Evolutionary conservation across 2,888 invertebrate species (phyloP).

Genomic region (Teleogryllus oceanicus): DNA sequence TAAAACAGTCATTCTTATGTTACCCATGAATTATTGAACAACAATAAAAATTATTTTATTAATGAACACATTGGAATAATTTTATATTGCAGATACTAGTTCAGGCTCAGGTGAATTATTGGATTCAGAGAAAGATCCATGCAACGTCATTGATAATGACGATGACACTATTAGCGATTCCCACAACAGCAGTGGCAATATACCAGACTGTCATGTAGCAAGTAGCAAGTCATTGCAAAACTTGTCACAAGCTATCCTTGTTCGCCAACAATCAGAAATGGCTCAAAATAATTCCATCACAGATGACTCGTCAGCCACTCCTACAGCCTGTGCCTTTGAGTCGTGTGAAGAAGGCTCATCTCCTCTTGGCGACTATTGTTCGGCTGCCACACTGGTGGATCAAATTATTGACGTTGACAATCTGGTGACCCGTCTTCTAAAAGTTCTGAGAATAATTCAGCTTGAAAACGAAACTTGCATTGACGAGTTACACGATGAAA

Average conservation of each 20-base stretch:
- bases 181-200: conserved; percentile 20
- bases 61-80: too few relatives aligned
- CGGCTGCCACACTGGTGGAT: conserved; percentile 61
- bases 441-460: conserved; percentile 68
- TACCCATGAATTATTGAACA: too few relatives aligned
- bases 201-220: conserved; percentile 34
- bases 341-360: conserved; percentile 47
- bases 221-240: conserved; percentile 70
- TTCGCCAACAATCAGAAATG: conserved; percentile 56
- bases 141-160: conserved; percentile 42
- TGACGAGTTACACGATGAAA: conserved; percentile 38
- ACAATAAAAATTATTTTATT: too few relatives aligned
- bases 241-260: conserved; percentile 71
- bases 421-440: conserved; percentile 67
- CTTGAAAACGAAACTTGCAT: conserved; percentile 66
- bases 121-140: conserved; percentile 79
- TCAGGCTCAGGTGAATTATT: conserved; percentile 72
- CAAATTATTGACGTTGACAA: conserved; percentile 74
- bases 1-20: too few relatives aligned
- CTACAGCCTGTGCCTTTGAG: too few relatives aligned
- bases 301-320: conserved; percentile 23
- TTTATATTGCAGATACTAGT: conserved; percentile 53
- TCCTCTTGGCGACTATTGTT: conserved; percentile 53
- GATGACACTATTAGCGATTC: not conserved
- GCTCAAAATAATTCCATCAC: not conserved